Conservation (phyloP, 1,140 invertebrate genomes). For the Plectrocnemia conspersa region DNA sequence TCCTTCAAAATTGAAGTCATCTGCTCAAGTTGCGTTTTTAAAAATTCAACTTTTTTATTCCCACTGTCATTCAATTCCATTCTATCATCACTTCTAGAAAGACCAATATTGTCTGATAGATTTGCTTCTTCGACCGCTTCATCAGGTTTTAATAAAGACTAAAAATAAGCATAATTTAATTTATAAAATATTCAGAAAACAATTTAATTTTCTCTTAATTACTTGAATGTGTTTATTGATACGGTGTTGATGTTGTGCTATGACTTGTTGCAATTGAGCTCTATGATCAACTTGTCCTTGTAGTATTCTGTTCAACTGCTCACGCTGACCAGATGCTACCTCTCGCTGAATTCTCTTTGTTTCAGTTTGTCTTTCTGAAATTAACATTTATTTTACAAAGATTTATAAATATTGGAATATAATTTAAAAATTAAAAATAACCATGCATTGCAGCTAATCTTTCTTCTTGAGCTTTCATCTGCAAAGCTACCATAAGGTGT, state of each 20-base stretch:
- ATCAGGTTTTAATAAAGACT: conserved; percentile 24
- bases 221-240: conserved; percentile 50
- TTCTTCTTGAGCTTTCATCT: conserved; percentile 50
- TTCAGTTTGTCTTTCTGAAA: conserved; percentile 45
- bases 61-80: too few relatives aligned
- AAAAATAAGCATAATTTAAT: not conserved
- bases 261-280: conserved; percentile 46
- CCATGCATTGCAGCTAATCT: conserved; percentile 47
- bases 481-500: conserved; percentile 48
- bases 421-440: too few relatives aligned
- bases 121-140: too few relatives aligned
- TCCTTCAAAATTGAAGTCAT: conserved; percentile 46
- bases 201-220: not conserved
- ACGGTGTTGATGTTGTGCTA: conserved; percentile 46
- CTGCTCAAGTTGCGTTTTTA: conserved; percentile 42
- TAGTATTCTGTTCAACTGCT: conserved; percentile 45
- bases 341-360: conserved; percentile 45
- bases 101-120: too few relatives aligned
- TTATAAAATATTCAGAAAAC: conserved; percentile 3
- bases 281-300: conserved; percentile 42
- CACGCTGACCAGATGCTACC: conserved; percentile 41
- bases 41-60: not conserved
- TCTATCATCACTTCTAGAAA: too few relatives aligned
- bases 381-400: conserved; percentile 2
- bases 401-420: not conserved